Conservation (phyloP, 2,797 vertebrate species). For the Mus minutoides region DNA sequence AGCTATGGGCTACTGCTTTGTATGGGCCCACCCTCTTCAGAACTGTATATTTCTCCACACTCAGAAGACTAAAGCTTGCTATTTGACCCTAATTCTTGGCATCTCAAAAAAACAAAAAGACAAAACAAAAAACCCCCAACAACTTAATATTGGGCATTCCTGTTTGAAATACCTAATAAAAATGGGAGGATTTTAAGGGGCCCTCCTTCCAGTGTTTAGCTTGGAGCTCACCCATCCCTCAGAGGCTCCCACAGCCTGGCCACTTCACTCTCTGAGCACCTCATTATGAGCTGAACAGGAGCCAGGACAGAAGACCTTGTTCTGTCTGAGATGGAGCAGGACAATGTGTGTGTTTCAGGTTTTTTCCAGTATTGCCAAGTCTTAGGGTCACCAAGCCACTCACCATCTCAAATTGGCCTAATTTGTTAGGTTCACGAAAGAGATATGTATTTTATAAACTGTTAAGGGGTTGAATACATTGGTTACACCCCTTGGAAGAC, state of each 20-base stretch:
- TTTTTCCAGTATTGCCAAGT: constrained; percentile 9
- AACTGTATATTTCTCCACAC: background rate
- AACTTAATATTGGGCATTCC: constrained; percentile 47
- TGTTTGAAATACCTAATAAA: constrained; percentile 68
- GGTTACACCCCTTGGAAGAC: constrained; percentile 1
- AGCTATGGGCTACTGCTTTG: background rate
- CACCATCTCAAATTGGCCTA: constrained; percentile 41
- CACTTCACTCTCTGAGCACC: constrained; percentile 64
- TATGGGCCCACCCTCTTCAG: background rate
- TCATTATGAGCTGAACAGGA: constrained; percentile 58
- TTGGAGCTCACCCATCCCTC: constrained; percentile 62
- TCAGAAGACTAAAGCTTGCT: background rate
- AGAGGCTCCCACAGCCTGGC: constrained; percentile 44
- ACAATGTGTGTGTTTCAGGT: constrained; percentile 21
- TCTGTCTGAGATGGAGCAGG: constrained; percentile 35
- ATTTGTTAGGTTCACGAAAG: constrained; percentile 47
- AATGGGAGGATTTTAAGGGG: constrained; percentile 57
- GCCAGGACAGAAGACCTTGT: constrained; percentile 39
- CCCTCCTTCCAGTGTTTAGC: constrained; percentile 62
- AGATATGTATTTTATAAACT: constrained; percentile 51
- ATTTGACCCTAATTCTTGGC: constrained; percentile 29
- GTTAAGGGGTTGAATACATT: constrained; percentile 59
- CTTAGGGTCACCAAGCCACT: constrained; percentile 32
- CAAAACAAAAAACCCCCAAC: too few relatives aligned
- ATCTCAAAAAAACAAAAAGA: constrained; percentile 40